Percentiles rank a stretch among this genome's conserved stretches.
phyloP scores from a whole-genome alignment of 2,797 vertebrate genomes.

The Lacerta bilineata region DNA sequence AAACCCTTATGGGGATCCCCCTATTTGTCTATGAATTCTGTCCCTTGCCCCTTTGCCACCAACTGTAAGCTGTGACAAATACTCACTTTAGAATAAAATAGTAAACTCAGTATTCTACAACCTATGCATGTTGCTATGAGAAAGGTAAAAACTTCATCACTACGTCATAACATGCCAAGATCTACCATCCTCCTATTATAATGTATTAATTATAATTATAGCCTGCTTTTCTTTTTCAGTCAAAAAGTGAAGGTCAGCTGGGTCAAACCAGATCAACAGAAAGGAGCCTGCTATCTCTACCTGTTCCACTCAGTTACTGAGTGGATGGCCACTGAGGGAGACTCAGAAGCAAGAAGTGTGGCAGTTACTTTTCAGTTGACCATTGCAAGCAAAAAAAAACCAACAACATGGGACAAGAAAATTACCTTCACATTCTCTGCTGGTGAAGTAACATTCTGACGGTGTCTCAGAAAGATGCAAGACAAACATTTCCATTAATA shows the following conservation, averaged over 20 bases:
- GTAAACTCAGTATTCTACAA: too few species aligned
- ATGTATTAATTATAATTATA: background rate
- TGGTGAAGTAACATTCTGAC: constrained; percentile 86
- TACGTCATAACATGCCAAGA: background rate
- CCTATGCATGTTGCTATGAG: too few species aligned
- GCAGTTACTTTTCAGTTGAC: background rate
- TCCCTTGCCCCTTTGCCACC: too few species aligned
- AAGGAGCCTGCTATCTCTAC: background rate
- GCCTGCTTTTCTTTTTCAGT: background rate
- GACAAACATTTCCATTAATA: constrained; percentile 90
- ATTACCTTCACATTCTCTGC: constrained; percentile 86
- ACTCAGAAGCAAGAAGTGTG: background rate
- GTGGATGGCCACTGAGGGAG: background rate
- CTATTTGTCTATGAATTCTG: too few species aligned
- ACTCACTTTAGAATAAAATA: too few species aligned
- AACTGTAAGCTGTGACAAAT: too few species aligned
- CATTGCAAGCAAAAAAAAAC: background rate
- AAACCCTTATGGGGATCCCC: too few species aligned
- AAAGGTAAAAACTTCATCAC: too few species aligned
- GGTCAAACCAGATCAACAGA: background rate
- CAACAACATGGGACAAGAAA: constrained; percentile 35
- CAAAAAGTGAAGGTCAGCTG: background rate
- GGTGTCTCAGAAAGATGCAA: constrained; percentile 82
- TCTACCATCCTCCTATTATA: background rate
- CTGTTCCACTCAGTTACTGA: background rate